A percentile compares a stretch with the other conserved stretches of the same genome.
These are phyloP conservation scores for Rhopalosiphum padi DNA, from an alignment of 1,140 invertebrate genomes.

Conservation along the genomic window DNA sequence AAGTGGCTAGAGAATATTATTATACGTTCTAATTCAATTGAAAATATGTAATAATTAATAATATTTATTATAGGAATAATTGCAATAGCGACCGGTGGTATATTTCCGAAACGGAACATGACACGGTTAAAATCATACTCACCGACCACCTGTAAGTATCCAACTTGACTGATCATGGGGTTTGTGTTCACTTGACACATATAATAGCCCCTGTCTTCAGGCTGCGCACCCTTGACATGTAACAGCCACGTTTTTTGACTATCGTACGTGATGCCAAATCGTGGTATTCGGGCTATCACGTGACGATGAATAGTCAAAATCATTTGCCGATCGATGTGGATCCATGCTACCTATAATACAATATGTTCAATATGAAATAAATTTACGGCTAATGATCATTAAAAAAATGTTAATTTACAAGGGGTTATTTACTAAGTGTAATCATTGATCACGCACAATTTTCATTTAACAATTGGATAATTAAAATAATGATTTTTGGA, in stretches of 20 bases:
- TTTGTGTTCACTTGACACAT: conserved; percentile 96
- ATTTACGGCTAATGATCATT: not conserved
- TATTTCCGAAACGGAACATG: not conserved
- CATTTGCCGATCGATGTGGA: conserved; percentile 93
- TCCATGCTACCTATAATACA: conserved; percentile 84
- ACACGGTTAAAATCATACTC: conserved; percentile 64
- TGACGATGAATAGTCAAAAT: conserved; percentile 89
- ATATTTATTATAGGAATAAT: not conserved
- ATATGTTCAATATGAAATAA: not conserved
- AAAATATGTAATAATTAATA: not conserved
- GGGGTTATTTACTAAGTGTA: too few relatives aligned
- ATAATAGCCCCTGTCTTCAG: conserved; percentile 88
- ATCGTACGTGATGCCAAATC: conserved; percentile 88
- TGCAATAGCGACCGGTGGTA: not conserved
- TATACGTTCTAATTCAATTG: not conserved
- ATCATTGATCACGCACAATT: too few relatives aligned
- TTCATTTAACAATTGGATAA: too few relatives aligned
- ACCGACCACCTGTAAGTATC: conserved; percentile 94
- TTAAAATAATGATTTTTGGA: too few relatives aligned
- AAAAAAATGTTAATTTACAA: not conserved
- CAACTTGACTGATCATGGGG: conserved; percentile 93
- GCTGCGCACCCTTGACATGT: conserved; percentile 85
- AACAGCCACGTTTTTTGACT: conserved; percentile 91
- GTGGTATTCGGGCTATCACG: conserved; percentile 84
- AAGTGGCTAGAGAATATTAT: not conserved